Evolutionary conservation across 2,113 vertebrate genomes (phyloP), one percentile per base, ranked within the genome.

Genomic region (Nymphicus hollandicus): DNA sequence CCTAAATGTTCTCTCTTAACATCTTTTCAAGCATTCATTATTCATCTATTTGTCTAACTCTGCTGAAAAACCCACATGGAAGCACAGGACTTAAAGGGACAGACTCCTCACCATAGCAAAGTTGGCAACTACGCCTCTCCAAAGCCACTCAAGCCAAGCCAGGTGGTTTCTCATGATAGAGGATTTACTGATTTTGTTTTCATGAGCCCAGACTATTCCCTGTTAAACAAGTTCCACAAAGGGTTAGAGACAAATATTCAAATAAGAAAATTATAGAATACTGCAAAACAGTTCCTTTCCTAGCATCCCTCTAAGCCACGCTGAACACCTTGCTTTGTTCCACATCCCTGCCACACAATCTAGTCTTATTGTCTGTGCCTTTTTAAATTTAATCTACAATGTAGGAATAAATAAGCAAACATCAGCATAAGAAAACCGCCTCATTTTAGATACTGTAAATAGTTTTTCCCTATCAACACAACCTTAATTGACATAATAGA

Each of bases 401-500:
- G 53, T 61, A 81, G 91, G 89, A 94, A 65, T 35, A 89, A 80
- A 80, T 66, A 86, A 80, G 49, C 37, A 91, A 80, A 58, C 56
- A 94, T 41, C 65, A 92, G 41, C 25, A 78, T 29, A 86, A 82
- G 61, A 46, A 96, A 85, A 86, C 0, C 16, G 27, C 29, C 56
- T 82, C 35, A 73, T 77, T 66, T 96, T 78, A 76, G 20, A 25
- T 35, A 91, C 89, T 94, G 66, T 39, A 89, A 93, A 55, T 95
- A 88, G 39, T 84, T 93, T 65, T 84, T 41, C 50, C 23, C 70
- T 37, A 84, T 25, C 94, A 96, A 93, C 43, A 81, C 76, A 81
- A 94, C 58, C 65, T 79, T 87, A 96, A 80, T 81, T 94, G 89
- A 65, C 81, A 19, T 89, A 88, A 95, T 84, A 89, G 88, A 86